Conservation (phyloP, 2,888 invertebrate genomes). For the Glyphotaelius pellucidus region DNA sequence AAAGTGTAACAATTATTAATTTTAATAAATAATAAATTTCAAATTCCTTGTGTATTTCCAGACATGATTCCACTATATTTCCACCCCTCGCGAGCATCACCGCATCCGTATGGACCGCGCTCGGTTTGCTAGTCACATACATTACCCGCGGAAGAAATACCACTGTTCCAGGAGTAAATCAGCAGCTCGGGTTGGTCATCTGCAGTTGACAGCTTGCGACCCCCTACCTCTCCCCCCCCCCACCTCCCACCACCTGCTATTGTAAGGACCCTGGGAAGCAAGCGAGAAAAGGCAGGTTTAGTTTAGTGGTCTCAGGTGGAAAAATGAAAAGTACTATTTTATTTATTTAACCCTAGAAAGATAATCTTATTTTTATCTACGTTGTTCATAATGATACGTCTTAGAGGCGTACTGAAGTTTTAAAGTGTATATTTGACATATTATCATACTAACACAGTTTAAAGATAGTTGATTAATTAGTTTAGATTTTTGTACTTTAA, state of each 20-base stretch:
- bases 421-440: too few species aligned
- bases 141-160: slow-evolving; percentile 52
- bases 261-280: not conserved
- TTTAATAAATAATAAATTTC: not conserved
- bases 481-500: too few species aligned
- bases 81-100: not conserved
- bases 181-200: slow-evolving; percentile 59
- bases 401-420: too few species aligned
- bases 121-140: slow-evolving; percentile 54
- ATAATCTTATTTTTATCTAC: too few species aligned
- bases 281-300: not conserved
- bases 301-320: not conserved
- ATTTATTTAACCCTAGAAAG: too few species aligned
- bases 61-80: slow-evolving; percentile 12
- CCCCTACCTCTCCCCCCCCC: not conserved
- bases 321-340: not conserved
- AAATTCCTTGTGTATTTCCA: not conserved
- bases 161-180: slow-evolving; percentile 57
- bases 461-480: too few species aligned
- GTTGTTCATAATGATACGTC: too few species aligned
- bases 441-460: too few species aligned
- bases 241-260: not conserved
- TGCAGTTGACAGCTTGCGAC: slow-evolving; percentile 61
- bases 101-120: not conserved
- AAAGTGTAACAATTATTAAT: too few species aligned